Evolutionary conservation across 2,888 invertebrate species (phyloP), one percentile per base, ranked within the genome.

Genomic region (Serripes groenlandicus): DNA sequence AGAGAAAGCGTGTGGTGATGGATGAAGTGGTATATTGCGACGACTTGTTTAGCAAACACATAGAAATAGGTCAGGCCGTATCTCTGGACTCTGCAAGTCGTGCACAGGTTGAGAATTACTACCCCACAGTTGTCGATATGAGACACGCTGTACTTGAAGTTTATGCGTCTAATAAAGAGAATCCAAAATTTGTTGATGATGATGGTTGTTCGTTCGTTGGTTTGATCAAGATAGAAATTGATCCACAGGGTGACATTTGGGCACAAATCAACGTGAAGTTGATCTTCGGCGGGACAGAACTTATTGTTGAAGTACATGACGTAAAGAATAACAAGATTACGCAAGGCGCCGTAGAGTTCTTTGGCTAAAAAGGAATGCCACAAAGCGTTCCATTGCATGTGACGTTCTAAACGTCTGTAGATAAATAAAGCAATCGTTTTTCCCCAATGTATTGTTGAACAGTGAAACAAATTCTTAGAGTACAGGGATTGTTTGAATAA

Each of bases 11-110:
- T 28, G 70, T 58, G 0, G 32, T 7, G 32, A 60, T 71, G 7
- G 81, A 35, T 23, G 68, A 60, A 2, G 64, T 23, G 42, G 68
- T 23, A 7, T 80, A 72, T 35, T 74, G 74, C 37, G 84, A 85
- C 62, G 81, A 79, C 23, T 49, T 78, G 3, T 85, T 85, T 62
- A 73, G 76, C 35, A 85, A 85, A 21, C 84, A 85, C 64, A 85
- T 85, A 30, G 78, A 81, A 58, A 75, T 77, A 54, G 79, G 79
- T 11, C 32, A 79, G 32, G 18, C 30, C 9, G 72, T 78, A 3
- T 15, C 56, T 1, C 30, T 81, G 9, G 70, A 72, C 18, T 26
- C 32, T n/a, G 42, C 64, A 21, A 56, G 76, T 3, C 49, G 56
- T 15, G 66, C 56, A 3, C n/a, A 68, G 26, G 68, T n/a, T 28